Evolutionary conservation across 2,888 invertebrate species (phyloP).

Genomic region (Pseudococcus jackbeardsleyi): DNA sequence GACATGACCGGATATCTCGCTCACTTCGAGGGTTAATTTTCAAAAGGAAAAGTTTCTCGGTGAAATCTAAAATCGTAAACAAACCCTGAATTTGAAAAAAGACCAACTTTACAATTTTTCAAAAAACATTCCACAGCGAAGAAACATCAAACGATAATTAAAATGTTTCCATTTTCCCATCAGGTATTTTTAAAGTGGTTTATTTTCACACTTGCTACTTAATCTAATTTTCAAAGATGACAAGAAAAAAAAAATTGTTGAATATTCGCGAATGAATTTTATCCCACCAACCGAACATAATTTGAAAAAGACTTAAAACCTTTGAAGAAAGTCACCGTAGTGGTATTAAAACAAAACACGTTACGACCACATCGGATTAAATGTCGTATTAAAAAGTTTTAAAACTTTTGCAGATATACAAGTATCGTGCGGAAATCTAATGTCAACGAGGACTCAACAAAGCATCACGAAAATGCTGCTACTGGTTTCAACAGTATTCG

Average conservation of each 20-base stretch:
- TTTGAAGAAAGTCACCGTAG: not conserved
- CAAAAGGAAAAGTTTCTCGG: not conserved
- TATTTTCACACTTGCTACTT: not conserved
- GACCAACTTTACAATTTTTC: not conserved
- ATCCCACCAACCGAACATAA: not conserved
- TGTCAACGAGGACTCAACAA: conserved; percentile 73
- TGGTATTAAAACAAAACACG: not conserved
- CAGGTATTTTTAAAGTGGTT: not conserved
- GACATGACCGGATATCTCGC: not conserved
- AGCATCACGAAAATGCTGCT: conserved; percentile 79
- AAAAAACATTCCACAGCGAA: not conserved
- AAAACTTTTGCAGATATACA: conserved; percentile 66
- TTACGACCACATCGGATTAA: not conserved
- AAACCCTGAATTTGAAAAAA: not conserved
- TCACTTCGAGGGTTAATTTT: not conserved
- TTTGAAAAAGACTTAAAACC: conserved; percentile 19
- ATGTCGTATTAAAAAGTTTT: not conserved
- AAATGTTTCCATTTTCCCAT: not conserved
- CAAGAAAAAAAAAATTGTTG: not conserved
- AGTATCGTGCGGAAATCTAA: conserved; percentile 71
- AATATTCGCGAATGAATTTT: not conserved
- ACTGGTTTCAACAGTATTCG: conserved; percentile 77
- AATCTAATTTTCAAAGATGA: not conserved
- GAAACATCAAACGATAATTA: conserved; percentile 20
- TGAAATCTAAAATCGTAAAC: not conserved